A percentile compares a stretch with the other conserved stretches of the same genome.
Conservation (phyloP, 2,797 vertebrate genomes). For the Tapera naevia region DNA sequence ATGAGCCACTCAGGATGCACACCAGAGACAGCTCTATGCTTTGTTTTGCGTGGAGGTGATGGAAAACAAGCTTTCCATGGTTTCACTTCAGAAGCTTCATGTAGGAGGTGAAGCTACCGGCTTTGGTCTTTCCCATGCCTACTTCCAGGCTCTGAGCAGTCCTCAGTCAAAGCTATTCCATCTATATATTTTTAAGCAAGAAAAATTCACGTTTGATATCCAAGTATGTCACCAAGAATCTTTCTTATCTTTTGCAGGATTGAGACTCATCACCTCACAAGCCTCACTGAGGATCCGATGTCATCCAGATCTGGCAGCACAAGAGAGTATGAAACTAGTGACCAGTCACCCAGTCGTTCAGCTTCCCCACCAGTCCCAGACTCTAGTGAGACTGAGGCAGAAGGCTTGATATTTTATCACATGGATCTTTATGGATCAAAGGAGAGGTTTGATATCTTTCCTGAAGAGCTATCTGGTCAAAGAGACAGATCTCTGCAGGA, state of each 20-base stretch:
- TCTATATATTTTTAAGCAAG: background rate
- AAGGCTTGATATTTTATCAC: conserved; percentile 69
- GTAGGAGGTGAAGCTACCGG: background rate
- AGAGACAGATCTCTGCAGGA: conserved; percentile 34
- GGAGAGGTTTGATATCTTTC: conserved; percentile 78
- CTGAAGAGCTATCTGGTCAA: conserved; percentile 70
- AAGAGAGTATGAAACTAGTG: conserved; percentile 7
- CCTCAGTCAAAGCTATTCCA: background rate
- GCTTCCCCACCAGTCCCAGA: background rate
- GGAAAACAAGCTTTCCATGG: background rate
- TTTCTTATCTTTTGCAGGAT: conserved; percentile 25
- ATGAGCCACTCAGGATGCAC: background rate
- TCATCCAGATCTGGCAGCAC: background rate
- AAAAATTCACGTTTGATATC: background rate
- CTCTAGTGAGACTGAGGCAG: conserved; percentile 5
- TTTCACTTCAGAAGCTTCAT: background rate
- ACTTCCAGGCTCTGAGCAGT: background rate
- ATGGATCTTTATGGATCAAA: conserved; percentile 84
- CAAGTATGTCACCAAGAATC: background rate
- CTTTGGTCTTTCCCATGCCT: background rate
- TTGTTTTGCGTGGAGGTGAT: background rate
- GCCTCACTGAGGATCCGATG: background rate
- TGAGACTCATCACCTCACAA: background rate
- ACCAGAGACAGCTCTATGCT: background rate
- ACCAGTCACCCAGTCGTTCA: background rate